A percentile compares a stretch with the other conserved stretches of the same genome.
phyloP scores from a whole-genome alignment of 2,797 vertebrate species.

The Periophthalmus magnuspinnatus region DNA sequence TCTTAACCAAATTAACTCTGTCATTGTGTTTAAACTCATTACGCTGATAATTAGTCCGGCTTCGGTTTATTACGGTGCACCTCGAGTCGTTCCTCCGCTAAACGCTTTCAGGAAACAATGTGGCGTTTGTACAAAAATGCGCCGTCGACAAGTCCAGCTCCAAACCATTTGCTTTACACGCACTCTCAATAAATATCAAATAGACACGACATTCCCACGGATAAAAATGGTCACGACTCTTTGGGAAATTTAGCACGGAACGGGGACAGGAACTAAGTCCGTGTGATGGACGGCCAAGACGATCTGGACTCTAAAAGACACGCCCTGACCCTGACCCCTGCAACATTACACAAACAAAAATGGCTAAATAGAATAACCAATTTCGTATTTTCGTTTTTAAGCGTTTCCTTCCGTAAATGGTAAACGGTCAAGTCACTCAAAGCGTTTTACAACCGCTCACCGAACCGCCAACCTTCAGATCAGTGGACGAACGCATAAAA shows the following conservation, averaged over 20 bases:
- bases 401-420: no score
- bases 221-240: not conserved
- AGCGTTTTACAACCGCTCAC: no score
- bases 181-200: not conserved
- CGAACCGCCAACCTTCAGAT: no score
- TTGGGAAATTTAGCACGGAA: slow-evolving; percentile 1
- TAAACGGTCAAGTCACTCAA: no score
- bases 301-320: no score
- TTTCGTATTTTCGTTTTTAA: no score
- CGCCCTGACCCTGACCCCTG: no score
- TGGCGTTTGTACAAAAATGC: not conserved
- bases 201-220: not conserved
- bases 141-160: not conserved
- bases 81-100: not conserved
- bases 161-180: not conserved
- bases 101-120: not conserved
- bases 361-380: no score
- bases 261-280: not conserved
- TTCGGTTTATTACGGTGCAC: slow-evolving; percentile 1
- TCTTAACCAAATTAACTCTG: slow-evolving; percentile 13
- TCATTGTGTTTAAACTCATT: slow-evolving; percentile 22
- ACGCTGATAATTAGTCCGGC: slow-evolving; percentile 25
- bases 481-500: no score
- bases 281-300: not conserved
- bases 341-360: no score